Percentiles rank a stretch among this genome's conserved stretches.
Evolutionary conservation across 2,113 vertebrate genomes (phyloP).

Genomic region (Corythornis vintsioides): DNA sequence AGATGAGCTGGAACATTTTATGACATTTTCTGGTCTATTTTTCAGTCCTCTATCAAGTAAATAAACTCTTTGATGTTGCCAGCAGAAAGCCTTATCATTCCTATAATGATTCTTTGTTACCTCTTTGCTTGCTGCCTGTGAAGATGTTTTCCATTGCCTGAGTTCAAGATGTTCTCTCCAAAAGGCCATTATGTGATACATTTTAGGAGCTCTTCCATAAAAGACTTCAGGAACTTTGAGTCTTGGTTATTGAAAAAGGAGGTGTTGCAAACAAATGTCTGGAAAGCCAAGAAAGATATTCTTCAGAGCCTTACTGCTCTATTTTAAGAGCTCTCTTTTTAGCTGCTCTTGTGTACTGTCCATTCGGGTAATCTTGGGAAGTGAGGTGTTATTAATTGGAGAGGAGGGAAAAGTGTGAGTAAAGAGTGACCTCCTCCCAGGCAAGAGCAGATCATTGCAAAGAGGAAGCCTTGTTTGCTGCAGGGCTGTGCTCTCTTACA

Average conservation of each 20-base stretch:
- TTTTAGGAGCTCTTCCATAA: neutral
- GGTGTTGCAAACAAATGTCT: neutral
- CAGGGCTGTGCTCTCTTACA: neutral
- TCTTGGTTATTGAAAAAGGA: neutral
- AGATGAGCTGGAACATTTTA: slow-evolving; percentile 4
- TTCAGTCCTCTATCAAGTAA: neutral
- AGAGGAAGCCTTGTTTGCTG: neutral
- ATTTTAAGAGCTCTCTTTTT: neutral
- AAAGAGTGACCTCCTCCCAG: neutral
- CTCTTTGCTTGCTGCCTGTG: neutral
- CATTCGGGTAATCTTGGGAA: neutral
- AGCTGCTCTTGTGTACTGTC: neutral
- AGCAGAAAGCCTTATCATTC: slow-evolving; percentile 13
- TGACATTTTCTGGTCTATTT: slow-evolving; percentile 32
- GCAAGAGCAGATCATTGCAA: neutral
- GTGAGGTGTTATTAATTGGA: neutral
- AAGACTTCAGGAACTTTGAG: neutral
- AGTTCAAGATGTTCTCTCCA: neutral
- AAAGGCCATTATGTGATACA: neutral
- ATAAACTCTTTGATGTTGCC: slow-evolving; percentile 22
- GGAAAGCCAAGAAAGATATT: neutral
- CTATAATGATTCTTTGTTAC: neutral
- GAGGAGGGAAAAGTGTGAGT: neutral
- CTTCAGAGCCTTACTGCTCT: neutral
- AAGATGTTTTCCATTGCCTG: slow-evolving; percentile 1